Conservation (phyloP, 53 echinoderm and acorn worm species). For the Actinopyga echinites region DNA sequence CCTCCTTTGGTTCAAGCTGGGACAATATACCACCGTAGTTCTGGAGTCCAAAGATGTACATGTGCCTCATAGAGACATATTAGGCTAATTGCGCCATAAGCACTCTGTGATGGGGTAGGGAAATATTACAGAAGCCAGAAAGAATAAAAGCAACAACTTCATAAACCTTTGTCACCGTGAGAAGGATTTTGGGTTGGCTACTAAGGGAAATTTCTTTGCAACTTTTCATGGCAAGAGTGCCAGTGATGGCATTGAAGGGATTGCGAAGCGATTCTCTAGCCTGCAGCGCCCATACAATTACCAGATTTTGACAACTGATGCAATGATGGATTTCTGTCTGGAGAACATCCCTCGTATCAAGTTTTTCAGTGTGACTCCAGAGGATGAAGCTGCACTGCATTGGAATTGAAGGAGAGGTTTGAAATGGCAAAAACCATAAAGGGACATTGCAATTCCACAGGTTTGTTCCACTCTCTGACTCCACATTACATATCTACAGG, state of each 20-base stretch:
- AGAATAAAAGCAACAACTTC: too few species aligned
- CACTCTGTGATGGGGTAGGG: too few species aligned
- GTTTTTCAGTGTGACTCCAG: constrained; percentile 48
- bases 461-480: constrained; percentile 9
- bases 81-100: too few species aligned
- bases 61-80: too few species aligned
- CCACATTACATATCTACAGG: neutral
- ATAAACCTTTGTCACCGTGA: constrained; percentile 38
- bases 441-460: constrained; percentile 56
- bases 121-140: too few species aligned
- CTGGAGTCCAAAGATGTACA: too few species aligned
- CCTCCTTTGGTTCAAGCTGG: too few species aligned
- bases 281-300: constrained; percentile 50
- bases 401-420: constrained; percentile 38
- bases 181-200: constrained; percentile 44
- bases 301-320: constrained; percentile 50
- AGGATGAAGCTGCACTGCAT: neutral
- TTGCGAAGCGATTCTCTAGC: constrained; percentile 53
- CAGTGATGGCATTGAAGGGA: constrained; percentile 64
- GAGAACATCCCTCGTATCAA: constrained; percentile 53
- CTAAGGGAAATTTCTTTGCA: constrained; percentile 57
- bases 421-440: constrained; percentile 39
- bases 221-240: constrained; percentile 65
- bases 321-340: constrained; percentile 44
- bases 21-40: too few species aligned